phyloP scores from a whole-genome alignment of 2,888 invertebrate genomes.

The Drosophila dives region DNA sequence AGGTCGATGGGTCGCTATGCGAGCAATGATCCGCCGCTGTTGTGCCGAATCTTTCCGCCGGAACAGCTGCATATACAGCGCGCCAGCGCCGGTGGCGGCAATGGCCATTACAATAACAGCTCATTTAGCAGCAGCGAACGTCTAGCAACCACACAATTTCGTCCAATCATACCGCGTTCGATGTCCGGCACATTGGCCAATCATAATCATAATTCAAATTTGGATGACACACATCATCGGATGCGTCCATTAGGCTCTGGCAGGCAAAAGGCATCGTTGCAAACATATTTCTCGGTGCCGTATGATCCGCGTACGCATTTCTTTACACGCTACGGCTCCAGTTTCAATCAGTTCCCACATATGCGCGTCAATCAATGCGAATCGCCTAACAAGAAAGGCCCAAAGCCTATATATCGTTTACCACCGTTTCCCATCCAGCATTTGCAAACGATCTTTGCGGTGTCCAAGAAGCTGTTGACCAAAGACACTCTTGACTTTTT shows the following conservation, averaged over 20 bases:
- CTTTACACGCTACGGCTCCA: constrained; percentile 96
- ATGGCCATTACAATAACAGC: constrained; percentile 42
- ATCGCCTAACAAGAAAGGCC: constrained; percentile 88
- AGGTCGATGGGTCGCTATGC: constrained; percentile 96
- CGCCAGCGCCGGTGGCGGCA: constrained; percentile 45
- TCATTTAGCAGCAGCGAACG: constrained; percentile 86
- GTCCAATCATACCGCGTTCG: constrained; percentile 96
- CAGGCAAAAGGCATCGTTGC: constrained; percentile 78
- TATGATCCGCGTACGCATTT: constrained; percentile 94
- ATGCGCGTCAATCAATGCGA: constrained; percentile 89
- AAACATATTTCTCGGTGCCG: constrained; percentile 88
- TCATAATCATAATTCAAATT: constrained; percentile 14
- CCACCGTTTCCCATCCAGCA: constrained; percentile 88
- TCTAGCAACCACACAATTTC: constrained; percentile 89
- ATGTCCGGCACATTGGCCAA: constrained; percentile 92
- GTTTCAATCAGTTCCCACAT: constrained; percentile 95
- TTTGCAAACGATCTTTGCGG: constrained; percentile 91
- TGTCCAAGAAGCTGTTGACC: constrained; percentile 93
- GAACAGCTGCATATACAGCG: constrained; percentile 87
- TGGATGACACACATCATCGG: constrained; percentile 73
- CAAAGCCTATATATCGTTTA: constrained; percentile 54
- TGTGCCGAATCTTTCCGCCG: constrained; percentile 93
- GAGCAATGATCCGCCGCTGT: constrained; percentile 91
- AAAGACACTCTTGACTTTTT: constrained; percentile 92
- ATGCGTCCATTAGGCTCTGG: constrained; percentile 57